Conservation (phyloP, 2,888 invertebrate species). For the Drosophila cognata region DNA sequence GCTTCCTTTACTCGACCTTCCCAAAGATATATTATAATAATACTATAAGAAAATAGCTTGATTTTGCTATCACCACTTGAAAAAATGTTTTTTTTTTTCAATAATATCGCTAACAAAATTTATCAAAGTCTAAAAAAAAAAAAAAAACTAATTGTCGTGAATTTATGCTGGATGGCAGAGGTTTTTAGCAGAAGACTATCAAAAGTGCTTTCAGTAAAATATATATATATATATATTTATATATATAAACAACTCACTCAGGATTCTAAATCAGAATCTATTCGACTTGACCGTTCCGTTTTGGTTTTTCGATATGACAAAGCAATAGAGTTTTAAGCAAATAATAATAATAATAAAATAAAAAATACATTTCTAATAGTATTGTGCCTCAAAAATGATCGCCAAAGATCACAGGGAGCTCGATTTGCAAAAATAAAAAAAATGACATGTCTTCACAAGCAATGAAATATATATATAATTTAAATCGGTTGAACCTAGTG, state of each 20-base stretch:
- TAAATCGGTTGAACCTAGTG: neutral
- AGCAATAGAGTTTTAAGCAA: slow-evolving; percentile 12
- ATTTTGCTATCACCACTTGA: slow-evolving; percentile 4
- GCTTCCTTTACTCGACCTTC: slow-evolving; percentile 28
- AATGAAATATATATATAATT: slow-evolving; percentile 3
- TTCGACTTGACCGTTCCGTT: slow-evolving; percentile 11
- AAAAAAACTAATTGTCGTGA: slow-evolving; percentile 5
- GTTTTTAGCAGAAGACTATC: slow-evolving; percentile 21
- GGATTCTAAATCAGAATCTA: slow-evolving; percentile 18
- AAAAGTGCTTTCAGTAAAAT: slow-evolving; percentile 26
- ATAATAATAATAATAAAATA: neutral
- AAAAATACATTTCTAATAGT: slow-evolving; percentile 5
- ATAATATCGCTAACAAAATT: slow-evolving; percentile 12
- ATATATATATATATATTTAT: neutral
- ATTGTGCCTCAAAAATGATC: slow-evolving; percentile 20
- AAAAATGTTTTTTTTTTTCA: neutral
- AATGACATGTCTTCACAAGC: neutral
- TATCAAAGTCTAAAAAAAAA: slow-evolving; percentile 7
- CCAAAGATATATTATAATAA: slow-evolving; percentile 13
- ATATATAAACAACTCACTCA: slow-evolving; percentile 5
- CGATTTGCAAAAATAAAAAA: neutral
- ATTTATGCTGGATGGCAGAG: slow-evolving; percentile 18
- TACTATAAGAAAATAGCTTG: slow-evolving; percentile 6
- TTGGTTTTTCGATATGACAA: slow-evolving; percentile 3
- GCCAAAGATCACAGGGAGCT: slow-evolving; percentile 12